These are phyloP conservation scores for Temnothorax nylanderi DNA, from an alignment of 1,140 invertebrate genomes.

Conservation along the genomic window DNA sequence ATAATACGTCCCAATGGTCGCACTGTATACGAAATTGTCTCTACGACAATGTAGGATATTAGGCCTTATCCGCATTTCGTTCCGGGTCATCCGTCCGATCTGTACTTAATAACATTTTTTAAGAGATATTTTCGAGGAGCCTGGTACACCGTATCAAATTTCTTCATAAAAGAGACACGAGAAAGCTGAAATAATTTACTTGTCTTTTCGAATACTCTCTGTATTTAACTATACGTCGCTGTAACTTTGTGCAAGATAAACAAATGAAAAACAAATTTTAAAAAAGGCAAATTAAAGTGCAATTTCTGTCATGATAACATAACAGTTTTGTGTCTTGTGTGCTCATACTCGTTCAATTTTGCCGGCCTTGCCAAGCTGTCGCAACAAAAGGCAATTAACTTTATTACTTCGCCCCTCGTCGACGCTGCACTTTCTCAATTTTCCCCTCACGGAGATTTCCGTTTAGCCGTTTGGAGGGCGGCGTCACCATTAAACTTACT, in stretches of 20 bases:
- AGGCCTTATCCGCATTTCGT: constrained; percentile 18
- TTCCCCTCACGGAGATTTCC: constrained; percentile 31
- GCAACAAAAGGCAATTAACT: constrained; percentile 35
- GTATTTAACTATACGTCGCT: background rate
- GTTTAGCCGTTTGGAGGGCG: background rate
- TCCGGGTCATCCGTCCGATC: background rate
- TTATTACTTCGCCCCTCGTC: background rate
- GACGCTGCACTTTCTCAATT: constrained; percentile 33
- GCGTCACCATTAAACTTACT: constrained; percentile 44
- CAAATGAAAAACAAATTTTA: background rate
- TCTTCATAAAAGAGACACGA: background rate
- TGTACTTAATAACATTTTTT: background rate
- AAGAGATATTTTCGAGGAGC: background rate
- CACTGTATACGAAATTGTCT: constrained; percentile 42
- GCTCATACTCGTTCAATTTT: background rate
- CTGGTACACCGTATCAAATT: background rate
- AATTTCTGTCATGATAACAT: background rate
- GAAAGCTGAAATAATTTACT: background rate
- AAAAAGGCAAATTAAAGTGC: background rate
- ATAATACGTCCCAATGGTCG: background rate
- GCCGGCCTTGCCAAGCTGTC: background rate
- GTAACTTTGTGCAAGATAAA: background rate
- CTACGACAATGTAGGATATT: constrained; percentile 30
- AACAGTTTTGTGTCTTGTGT: background rate
- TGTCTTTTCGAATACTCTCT: background rate